Evolutionary conservation across 1,140 invertebrate species (phyloP).

Genomic region (Musca domestica): DNA sequence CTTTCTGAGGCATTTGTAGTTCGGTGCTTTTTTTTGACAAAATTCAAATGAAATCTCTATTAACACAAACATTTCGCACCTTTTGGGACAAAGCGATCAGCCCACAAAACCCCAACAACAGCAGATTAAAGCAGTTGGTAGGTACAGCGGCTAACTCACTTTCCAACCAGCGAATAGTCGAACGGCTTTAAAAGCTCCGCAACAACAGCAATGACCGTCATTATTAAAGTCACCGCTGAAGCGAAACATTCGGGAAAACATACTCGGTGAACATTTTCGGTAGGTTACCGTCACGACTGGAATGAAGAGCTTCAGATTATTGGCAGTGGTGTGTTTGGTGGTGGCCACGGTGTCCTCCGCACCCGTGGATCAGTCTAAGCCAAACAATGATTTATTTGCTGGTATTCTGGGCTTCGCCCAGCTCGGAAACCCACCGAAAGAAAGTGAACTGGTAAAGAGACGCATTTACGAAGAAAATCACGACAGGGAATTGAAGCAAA

Average conservation of each 20-base stretch:
- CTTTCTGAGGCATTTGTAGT: neutral
- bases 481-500: slow-evolving; percentile 42
- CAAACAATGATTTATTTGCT: neutral
- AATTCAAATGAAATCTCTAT: slow-evolving; percentile 30
- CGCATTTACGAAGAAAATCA: slow-evolving; percentile 35
- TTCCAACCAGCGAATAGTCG: no score
- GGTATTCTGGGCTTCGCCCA: slow-evolving; percentile 11
- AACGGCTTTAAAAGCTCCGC: slow-evolving; percentile 8
- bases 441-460: slow-evolving; percentile 41
- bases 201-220: neutral
- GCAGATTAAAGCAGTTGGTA: no score
- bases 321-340: neutral
- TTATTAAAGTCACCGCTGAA: no score
- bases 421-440: slow-evolving; percentile 4
- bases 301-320: slow-evolving; percentile 3
- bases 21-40: neutral
- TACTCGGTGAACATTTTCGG: no score
- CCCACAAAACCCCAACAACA: neutral
- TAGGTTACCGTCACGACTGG: no score
- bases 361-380: neutral
- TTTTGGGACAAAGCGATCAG: slow-evolving; percentile 36
- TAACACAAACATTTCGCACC: slow-evolving; percentile 31
- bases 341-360: neutral
- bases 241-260: no score
- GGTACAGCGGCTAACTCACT: no score